Base-by-base conservation (phyloP, 1,140 invertebrate genomes). In the Micrasema longulum region DNA sequence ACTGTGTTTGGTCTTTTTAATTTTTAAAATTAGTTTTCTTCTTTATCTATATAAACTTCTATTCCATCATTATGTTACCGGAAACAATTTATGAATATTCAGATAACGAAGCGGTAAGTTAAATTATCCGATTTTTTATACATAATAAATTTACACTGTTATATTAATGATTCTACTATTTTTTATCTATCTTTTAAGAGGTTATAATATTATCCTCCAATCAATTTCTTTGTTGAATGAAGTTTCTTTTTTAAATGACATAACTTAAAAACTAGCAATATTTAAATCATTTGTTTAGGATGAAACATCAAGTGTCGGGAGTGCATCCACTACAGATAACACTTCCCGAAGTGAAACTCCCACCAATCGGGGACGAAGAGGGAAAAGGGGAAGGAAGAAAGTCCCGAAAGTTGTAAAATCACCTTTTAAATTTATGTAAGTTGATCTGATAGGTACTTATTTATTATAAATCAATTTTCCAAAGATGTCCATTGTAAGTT, bases 341-440 rank as follows among this genome's bases (percentile, higher is more conserved):
- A 93, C 93, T 70, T 95, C 94, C 11, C 87, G 94, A 23, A 96
- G 94, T 83, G 94, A 94, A 76, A 96, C 95, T 31, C 94, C 95
- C 3, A 95, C 92, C 23, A 89, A 88, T 43, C 85, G 83, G 52
- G 82, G 88, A 22, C 85, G 89, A 18, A 88, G 89, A 48, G 88
- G 89, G 26, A 88, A 89, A 48, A 89, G 89, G 78, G 88, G 92
- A 50, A 84, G 90, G 73, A 83, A 88, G 77, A 91, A 90, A 77
- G 78, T 84, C 18, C 79, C 82, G 1, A 89, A 89, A 79, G 88
- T 88, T 77, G 85, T 89, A 3, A 94, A 93, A 83, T 87, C 92
- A 10, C 89, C 91, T 41, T 95, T 92, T 78, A 94, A 92, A 82
- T 94, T 92, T 79, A 89, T 88, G 88, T 92, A 85, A 83, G 88